A percentile compares a stretch with the other conserved stretches of the same genome.
These are phyloP conservation scores for Gymnarchus niloticus DNA, from an alignment of 2,113 vertebrate genomes.

Conservation along the genomic window DNA sequence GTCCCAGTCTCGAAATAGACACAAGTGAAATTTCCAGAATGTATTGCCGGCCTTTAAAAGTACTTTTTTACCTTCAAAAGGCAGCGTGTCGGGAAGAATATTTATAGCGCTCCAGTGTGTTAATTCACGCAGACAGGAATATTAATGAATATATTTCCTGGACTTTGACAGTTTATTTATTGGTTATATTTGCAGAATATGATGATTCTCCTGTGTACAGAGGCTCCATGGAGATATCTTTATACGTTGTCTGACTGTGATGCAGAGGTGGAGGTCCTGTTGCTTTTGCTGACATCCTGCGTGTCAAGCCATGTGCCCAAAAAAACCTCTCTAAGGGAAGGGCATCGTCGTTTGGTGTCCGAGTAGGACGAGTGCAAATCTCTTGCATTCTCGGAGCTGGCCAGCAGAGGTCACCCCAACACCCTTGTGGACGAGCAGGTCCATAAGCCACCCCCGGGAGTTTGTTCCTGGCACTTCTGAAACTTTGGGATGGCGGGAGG, in stretches of 20 bases:
- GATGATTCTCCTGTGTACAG: not conserved
- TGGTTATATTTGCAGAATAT: not conserved
- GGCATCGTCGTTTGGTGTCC: not conserved
- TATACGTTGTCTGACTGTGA: not conserved
- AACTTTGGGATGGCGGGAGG: not conserved
- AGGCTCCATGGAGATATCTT: not conserved
- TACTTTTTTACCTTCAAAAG: not conserved
- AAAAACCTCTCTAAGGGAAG: not conserved
- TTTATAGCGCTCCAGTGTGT: not conserved
- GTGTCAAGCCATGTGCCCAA: not conserved
- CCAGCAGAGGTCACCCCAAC: not conserved
- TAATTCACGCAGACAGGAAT: not conserved
- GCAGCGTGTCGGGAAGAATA: not conserved
- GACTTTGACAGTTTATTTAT: not conserved
- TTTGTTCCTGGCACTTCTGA: not conserved
- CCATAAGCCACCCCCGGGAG: not conserved
- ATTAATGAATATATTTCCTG: not conserved
- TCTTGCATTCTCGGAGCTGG: not conserved
- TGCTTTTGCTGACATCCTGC: not conserved
- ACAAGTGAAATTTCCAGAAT: not conserved
- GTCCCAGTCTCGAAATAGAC: slow-evolving; percentile 7
- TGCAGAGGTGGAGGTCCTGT: not conserved
- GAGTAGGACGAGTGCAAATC: not conserved
- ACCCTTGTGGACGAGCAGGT: not conserved
- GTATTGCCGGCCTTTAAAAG: not conserved